Conservation (phyloP, 2,113 vertebrate genomes). For the Myotis brandtii region DNA sequence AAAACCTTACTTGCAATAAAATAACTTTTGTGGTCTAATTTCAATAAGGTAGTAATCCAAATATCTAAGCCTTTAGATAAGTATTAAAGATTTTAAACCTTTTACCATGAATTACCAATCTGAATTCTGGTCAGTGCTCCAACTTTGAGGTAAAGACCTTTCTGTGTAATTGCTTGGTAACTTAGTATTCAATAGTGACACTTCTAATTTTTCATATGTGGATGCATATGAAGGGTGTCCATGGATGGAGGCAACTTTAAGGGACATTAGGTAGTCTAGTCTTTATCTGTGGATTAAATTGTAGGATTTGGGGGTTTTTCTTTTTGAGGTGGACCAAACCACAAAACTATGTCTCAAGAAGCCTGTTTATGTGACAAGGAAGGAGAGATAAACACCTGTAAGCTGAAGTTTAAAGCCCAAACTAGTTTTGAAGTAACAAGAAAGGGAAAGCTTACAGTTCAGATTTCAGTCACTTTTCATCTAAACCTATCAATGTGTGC, state of each 20-base stretch:
- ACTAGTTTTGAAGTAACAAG: conserved; percentile 85
- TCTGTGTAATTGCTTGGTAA: conserved; percentile 79
- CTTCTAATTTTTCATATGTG: conserved; percentile 79
- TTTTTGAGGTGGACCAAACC: conserved; percentile 78
- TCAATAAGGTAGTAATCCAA: conserved; percentile 74
- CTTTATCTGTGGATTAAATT: conserved; percentile 76
- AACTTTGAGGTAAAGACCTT: conserved; percentile 78
- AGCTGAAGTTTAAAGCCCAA: conserved; percentile 84
- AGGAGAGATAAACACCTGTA: conserved; percentile 86
- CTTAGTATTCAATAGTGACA: conserved; percentile 74
- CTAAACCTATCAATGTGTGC: conserved; percentile 86
- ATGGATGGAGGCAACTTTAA: conserved; percentile 75
- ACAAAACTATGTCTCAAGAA: conserved; percentile 77
- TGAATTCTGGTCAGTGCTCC: conserved; percentile 77
- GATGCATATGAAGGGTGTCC: conserved; percentile 38
- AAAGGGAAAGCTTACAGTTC: conserved; percentile 85
- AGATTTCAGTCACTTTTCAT: conserved; percentile 88
- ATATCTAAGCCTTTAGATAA: conserved; percentile 77
- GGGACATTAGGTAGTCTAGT: conserved; percentile 78
- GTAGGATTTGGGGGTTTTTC: conserved; percentile 77
- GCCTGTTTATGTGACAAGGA: conserved; percentile 83
- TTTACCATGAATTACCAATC: conserved; percentile 78
- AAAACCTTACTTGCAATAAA: conserved; percentile 46
- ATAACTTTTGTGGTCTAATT: conserved; percentile 73
- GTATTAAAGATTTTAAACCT: conserved; percentile 79